Evolutionary conservation across 2,888 invertebrate genomes (phyloP), one percentile per base, ranked within the genome.

Genomic region (Ichneumon xanthorius): DNA sequence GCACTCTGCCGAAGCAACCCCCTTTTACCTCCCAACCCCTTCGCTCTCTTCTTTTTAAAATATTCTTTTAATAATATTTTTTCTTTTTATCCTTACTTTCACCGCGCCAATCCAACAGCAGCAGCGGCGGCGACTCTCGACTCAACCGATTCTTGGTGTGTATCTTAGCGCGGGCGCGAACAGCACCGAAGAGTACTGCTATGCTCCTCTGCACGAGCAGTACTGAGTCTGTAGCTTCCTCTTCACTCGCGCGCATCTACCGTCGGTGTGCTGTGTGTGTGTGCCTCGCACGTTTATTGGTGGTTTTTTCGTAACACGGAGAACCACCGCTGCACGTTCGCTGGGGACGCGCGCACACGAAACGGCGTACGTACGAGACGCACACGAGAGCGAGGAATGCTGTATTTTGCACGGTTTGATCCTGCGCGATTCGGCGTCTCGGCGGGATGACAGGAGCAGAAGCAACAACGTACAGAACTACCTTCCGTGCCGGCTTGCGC

Each of bases 401-500:
- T 61, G n/a, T 63, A n/a, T 37, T 33, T 33, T 30, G 40, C 33
- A 61, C n/a, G 16, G 45, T 61, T 58, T 61, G 70, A 45, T 68
- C 58, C 78, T 79, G 75, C 82, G 71, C 75, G 78, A 85, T 67
- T 58, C 63, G 45, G 22, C 45, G 75, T 73, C 33, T 61, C 68
- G 77, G 73, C 73, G 55, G 26, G 58, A 71, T 76, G 75, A 82
- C 82, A 37, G 78, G 50, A 53, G 75, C 37, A 65, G 65, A n/a
- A 48, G 33, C 65, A 55, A 67, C 37, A 53, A 50, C 61, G 72
- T 48, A 71, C 53, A 55, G 6, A 76, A 86, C 68, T 81, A 71
- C 78, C 83, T 84, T 75, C 70, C 84, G 84, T 77, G 80, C 86
- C 83, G 86, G 84, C 84, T 77, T 73, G 63, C 78, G 71, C 65